A percentile compares a stretch with the other conserved stretches of the same genome.
Conservation (phyloP, 2,888 invertebrate genomes). For the Hyposoter didymator region DNA sequence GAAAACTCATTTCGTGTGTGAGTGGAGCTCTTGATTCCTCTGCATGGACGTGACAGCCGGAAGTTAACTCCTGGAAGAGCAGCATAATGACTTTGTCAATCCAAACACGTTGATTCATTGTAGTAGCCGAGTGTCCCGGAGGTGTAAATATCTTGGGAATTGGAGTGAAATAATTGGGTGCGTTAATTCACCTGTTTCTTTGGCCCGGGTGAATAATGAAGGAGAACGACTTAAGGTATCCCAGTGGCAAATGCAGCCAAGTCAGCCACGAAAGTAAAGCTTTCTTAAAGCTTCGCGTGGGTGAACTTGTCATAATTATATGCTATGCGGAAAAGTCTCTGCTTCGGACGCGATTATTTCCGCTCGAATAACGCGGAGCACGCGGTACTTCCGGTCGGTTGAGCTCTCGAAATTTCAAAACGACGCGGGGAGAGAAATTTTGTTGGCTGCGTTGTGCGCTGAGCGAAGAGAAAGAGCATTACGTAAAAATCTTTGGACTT, state of each 20-base stretch:
- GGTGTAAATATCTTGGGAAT: conserved; percentile 30
- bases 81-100: not conserved
- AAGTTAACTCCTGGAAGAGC: not conserved
- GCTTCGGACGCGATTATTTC: conserved; percentile 64
- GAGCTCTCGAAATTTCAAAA: conserved; percentile 32
- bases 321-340: conserved; percentile 55
- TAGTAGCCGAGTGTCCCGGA: not conserved
- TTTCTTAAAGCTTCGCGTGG: conserved; percentile 49
- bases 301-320: conserved; percentile 65
- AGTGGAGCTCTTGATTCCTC: not conserved
- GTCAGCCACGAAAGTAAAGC: conserved; percentile 8
- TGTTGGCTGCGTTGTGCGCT: conserved; percentile 32
- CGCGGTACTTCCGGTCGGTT: conserved; percentile 62
- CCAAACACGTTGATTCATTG: not conserved
- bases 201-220: conserved; percentile 1
- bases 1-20: not conserved
- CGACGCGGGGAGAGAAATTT: conserved; percentile 32
- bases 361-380: conserved; percentile 49
- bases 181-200: conserved; percentile 56
- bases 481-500: conserved; percentile 42
- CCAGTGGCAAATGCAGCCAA: conserved; percentile 13
- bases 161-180: conserved; percentile 48
- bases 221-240: not conserved
- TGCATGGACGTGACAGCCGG: not conserved
- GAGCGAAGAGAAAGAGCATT: conserved; percentile 3